Percentiles rank a stretch among this genome's conserved stretches.
These are phyloP conservation scores for Andinoacara biseriatus DNA, from an alignment of 2,113 vertebrate species.

Conservation along the genomic window DNA sequence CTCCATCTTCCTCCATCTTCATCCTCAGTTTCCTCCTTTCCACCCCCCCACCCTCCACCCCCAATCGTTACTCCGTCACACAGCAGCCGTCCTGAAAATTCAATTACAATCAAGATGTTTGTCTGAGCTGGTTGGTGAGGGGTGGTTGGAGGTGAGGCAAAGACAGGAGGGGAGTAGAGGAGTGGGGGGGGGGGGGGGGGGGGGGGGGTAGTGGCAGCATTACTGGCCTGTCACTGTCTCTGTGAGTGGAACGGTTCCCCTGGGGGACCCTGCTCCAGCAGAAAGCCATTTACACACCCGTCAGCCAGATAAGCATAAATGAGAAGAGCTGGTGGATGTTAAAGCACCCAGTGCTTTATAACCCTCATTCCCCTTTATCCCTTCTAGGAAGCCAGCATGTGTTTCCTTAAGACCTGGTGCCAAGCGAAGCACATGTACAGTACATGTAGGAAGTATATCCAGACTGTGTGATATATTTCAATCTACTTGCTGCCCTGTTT, in stretches of 20 bases:
- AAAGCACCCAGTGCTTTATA: conserved; percentile 38
- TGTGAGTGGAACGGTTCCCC: conserved; percentile 58
- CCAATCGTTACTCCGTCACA: conserved; percentile 57
- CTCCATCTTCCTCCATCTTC: conserved; percentile 58
- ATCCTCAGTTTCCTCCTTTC: conserved; percentile 11
- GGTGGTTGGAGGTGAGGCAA: conserved; percentile 13
- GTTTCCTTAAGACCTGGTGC: neutral
- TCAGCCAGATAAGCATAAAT: conserved; percentile 69
- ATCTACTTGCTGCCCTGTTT: neutral
- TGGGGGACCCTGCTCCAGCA: conserved; percentile 62
- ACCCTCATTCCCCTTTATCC: conserved; percentile 24
- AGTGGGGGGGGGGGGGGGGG: neutral
- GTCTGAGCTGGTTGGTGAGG: conserved; percentile 59
- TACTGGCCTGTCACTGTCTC: conserved; percentile 67
- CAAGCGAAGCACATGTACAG: neutral
- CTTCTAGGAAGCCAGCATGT: neutral
- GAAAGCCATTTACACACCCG: conserved; percentile 74
- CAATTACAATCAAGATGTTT: conserved; percentile 83
- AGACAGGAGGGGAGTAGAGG: neutral
- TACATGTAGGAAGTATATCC: neutral
- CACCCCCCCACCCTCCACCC: conserved; percentile 25
- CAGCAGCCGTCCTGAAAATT: conserved; percentile 78
- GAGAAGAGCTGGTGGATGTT: conserved; percentile 55
- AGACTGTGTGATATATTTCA: neutral
- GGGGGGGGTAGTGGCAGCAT: conserved; percentile 37